Base-by-base conservation (phyloP, 2,113 vertebrate genomes). In the Apteryx mantelli region DNA sequence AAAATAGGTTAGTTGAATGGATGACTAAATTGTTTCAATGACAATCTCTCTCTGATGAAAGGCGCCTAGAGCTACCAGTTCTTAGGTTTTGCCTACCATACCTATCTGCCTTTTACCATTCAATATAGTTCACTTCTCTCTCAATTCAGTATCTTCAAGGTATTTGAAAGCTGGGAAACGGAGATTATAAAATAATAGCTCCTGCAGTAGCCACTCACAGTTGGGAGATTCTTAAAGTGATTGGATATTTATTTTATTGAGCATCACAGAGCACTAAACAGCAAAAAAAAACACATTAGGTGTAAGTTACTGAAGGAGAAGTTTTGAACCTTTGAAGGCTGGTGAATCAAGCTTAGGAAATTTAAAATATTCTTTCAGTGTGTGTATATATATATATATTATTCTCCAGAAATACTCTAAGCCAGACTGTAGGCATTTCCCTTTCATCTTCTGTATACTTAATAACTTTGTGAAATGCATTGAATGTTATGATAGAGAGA, bases 191-290 rank as follows among this genome's bases (percentile, higher is more conserved):
- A 98, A 97, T 96, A 89, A 95, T 79, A 65, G 79, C 78, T 85
- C 70, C 34, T 94, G 66, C 85, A 73, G 76, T 82, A 88, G 60
- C 69, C 66, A 69, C 32, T 94, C 69, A 84, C 63, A 91, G 77
- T 91, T 96, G 96, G 91, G 65, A 88, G 71, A 89, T 55, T 91
- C 55, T 93, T 97, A 91, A 93, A 97, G 83, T 97, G 97, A 95
- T 75, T 78, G 66, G 84, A 50, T 92, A 86, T 97, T 96, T 91
- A 91, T 73, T 73, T 61, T 77, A 91, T 79, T 53, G 75, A 92
- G 75, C 5, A 0, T 89, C 52, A 73, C 73, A 85, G 88, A 94
- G 78, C 91, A 95, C 46, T 96, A 89, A 96, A 97, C 36, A 38
- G 86, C 78, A 93, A 73, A 95, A 86, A 91, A 95, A 96, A 82